These are phyloP conservation scores for Calephelis perditalis DNA, from an alignment of 2,888 invertebrate genomes.

Conservation along the genomic window DNA sequence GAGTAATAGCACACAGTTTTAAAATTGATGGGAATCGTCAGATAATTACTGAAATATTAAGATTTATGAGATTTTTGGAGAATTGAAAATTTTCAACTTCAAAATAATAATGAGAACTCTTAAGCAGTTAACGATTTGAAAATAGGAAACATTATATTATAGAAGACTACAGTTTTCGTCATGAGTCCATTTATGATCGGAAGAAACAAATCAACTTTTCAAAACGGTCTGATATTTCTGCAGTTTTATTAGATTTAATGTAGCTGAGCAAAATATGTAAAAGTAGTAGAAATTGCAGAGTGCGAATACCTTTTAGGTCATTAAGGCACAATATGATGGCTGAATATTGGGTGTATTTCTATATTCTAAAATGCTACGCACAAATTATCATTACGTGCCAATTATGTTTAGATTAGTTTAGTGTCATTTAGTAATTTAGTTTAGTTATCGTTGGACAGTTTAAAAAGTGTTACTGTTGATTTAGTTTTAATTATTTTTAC, in stretches of 20 bases:
- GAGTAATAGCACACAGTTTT: too few species aligned
- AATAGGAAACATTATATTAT: neutral
- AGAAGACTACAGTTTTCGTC: neutral
- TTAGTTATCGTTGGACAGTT: constrained; percentile 19
- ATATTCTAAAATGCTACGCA: constrained; percentile 42
- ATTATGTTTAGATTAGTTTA: constrained; percentile 23
- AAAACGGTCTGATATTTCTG: constrained; percentile 30
- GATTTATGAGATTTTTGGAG: too few species aligned
- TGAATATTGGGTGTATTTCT: constrained; percentile 7
- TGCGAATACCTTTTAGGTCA: neutral
- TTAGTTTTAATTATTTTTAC: constrained; percentile 30
- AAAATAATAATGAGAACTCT: too few species aligned
- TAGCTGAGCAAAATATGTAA: constrained; percentile 8
- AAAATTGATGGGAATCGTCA: too few species aligned
- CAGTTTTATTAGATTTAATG: constrained; percentile 24
- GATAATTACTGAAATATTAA: too few species aligned
- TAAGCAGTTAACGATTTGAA: too few species aligned
- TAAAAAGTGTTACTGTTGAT: constrained; percentile 23
- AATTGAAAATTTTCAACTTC: too few species aligned
- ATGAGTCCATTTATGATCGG: neutral
- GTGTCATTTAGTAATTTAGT: constrained; percentile 19
- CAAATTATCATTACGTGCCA: constrained; percentile 37
- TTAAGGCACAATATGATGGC: neutral
- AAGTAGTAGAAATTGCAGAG: constrained; percentile 15
- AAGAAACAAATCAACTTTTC: neutral